A percentile compares a stretch with the other conserved stretches of the same genome.
Evolutionary conservation across 92 coral and sea anemone species (phyloP).

Genomic region (Muricea muricata): DNA sequence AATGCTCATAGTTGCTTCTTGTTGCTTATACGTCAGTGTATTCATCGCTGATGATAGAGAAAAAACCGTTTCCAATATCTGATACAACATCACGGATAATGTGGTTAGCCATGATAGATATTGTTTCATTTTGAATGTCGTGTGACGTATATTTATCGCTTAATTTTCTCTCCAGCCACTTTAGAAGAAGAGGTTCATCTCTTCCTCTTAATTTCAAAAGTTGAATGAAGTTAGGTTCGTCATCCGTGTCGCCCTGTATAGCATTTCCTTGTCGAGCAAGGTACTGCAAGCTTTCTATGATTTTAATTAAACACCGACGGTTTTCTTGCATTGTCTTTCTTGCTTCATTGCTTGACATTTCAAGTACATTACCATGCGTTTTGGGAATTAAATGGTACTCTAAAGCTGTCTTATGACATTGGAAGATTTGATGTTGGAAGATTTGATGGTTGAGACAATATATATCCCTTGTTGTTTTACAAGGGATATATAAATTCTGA

Average conservation of each 20-base stretch:
- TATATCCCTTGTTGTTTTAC: too few species aligned
- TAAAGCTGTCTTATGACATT: slow-evolving; percentile 65
- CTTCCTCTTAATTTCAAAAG: slow-evolving; percentile 66
- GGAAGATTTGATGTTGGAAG: slow-evolving; percentile 68
- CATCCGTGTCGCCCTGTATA: slow-evolving; percentile 66
- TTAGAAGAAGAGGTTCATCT: slow-evolving; percentile 58
- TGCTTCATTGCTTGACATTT: slow-evolving; percentile 16
- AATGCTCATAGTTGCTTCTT: slow-evolving; percentile 70
- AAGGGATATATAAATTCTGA: too few species aligned
- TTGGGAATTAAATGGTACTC: slow-evolving; percentile 61
- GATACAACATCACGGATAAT: slow-evolving; percentile 32
- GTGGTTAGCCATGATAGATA: slow-evolving; percentile 52
- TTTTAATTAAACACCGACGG: slow-evolving; percentile 30
- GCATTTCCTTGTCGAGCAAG: slow-evolving; percentile 59
- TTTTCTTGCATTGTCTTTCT: slow-evolving; percentile 18
- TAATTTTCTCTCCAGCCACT: slow-evolving; percentile 51
- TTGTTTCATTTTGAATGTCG: slow-evolving; percentile 67
- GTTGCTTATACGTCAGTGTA: slow-evolving; percentile 68
- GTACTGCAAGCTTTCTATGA: slow-evolving; percentile 62
- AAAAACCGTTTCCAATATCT: slow-evolving; percentile 58
- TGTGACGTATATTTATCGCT: slow-evolving; percentile 42
- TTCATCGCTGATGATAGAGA: slow-evolving; percentile 71
- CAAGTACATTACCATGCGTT: slow-evolving; percentile 58
- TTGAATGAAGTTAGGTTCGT: slow-evolving; percentile 65
- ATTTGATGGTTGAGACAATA: too few species aligned